Evolutionary conservation across 2,113 vertebrate genomes (phyloP), one percentile per base, ranked within the genome.

Genomic region (Pavo muticus): DNA sequence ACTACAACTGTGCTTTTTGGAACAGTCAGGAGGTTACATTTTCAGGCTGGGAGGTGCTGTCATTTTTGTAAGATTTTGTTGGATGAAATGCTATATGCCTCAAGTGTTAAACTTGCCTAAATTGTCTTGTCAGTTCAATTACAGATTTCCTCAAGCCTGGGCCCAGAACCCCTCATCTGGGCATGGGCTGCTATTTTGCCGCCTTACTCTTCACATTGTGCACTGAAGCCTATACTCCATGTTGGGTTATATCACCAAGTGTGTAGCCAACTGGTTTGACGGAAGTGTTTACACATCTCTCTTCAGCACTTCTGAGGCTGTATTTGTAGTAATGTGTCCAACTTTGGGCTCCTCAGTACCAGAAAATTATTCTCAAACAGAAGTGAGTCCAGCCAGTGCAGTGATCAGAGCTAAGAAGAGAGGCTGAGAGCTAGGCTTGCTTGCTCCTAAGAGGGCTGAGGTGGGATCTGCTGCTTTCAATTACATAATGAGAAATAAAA

Each of bases 1-100:
- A 75, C 70, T 80, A 54, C 54, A 84, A 47, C 70, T 81, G 50
- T 88, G 67, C 87, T 90, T 95, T 92, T 82, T 40, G 67, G 56
- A 94, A 57, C 35, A n/a, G 61, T 21, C 1, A 1, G 44, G 40
- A 60, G 45, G 44, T 21, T 73, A 10, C 1, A 3, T 39, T 72
- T 81, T 64, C 1, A 0, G 44, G 61, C 44, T 54, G 44, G 69
- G 84, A 90, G 48, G n/a, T 73, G 50, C 72, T 90, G 47, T 63
- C 18, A 14, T 14, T 52, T 71, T 63, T 50, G 12, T 45, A 44
- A 80, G 84, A 48, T 39, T 47, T 30, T 40, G 32, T 45, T 57
- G 57, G n/a, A 45, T 83, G 59, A 71, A 87, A n/a, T 42, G 5
- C 56, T 64, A 14, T 37, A n/a, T 29, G 48, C 32, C 59, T 71